Evolutionary conservation across 30 jellyfish, hydroid and myxozoan species (phyloP).

Genomic region (Nemopilema nomurai): DNA sequence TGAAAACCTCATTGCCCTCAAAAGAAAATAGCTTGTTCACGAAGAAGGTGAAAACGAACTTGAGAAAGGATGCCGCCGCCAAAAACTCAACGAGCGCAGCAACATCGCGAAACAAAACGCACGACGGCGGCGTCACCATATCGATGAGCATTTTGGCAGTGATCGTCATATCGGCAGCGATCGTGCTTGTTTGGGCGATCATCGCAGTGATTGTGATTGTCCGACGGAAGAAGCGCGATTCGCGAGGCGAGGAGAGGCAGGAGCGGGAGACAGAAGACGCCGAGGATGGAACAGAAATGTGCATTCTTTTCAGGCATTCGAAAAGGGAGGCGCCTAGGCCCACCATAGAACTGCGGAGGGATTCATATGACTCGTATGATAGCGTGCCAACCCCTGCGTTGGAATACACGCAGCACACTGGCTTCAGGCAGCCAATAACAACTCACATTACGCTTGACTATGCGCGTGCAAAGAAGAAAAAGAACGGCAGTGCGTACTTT

Average conservation of each 20-base stretch:
- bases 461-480: slow-evolving; percentile 76
- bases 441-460: slow-evolving; percentile 94
- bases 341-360: slow-evolving; percentile 86
- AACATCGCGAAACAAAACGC: slow-evolving; percentile 7
- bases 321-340: slow-evolving; percentile 75
- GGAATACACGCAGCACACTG: slow-evolving; percentile 74
- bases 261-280: slow-evolving; percentile 41
- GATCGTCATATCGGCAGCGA: slow-evolving; percentile 85
- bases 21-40: background rate
- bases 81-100: slow-evolving; percentile 23
- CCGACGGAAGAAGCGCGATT: slow-evolving; percentile 73
- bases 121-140: slow-evolving; percentile 84
- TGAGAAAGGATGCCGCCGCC: slow-evolving; percentile 53
- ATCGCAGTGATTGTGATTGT: slow-evolving; percentile 93
- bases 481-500: slow-evolving; percentile 64
- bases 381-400: slow-evolving; percentile 88
- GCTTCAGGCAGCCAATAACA: slow-evolving; percentile 90
- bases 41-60: slow-evolving; percentile 26
- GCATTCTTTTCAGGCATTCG: slow-evolving; percentile 84
- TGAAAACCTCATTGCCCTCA: background rate
- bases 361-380: slow-evolving; percentile 84
- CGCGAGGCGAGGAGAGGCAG: slow-evolving; percentile 33
- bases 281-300: slow-evolving; percentile 95
- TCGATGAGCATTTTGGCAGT: slow-evolving; percentile 95
- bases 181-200: slow-evolving; percentile 90